Conservation (phyloP, 1,140 invertebrate species). For the fruit fly (Drosophila melanogaster) region DNA sequence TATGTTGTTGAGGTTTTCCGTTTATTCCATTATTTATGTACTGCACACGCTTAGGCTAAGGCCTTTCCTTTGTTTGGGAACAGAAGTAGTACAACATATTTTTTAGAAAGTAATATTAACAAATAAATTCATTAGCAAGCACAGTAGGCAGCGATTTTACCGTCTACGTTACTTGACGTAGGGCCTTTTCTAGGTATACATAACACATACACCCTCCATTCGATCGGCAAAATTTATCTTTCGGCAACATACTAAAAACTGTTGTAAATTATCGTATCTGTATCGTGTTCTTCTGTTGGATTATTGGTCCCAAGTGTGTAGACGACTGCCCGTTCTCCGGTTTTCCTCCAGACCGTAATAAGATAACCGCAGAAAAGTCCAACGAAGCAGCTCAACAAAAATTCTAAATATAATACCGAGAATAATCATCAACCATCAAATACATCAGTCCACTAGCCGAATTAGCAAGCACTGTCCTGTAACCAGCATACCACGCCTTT, state of each 20-base stretch:
- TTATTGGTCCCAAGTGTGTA: constrained; percentile 7
- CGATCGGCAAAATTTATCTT: constrained; percentile 68
- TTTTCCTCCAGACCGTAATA: constrained; percentile 19
- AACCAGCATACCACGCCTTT: neutral
- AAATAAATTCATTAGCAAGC: neutral
- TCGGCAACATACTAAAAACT: constrained; percentile 58
- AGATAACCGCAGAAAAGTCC: neutral
- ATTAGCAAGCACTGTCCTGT: neutral
- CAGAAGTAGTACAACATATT: neutral
- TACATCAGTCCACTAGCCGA: neutral
- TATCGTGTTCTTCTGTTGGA: constrained; percentile 31
- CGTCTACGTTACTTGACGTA: constrained; percentile 49
- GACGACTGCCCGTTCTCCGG: constrained; percentile 18
- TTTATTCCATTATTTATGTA: constrained; percentile 24
- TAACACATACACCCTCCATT: constrained; percentile 51
- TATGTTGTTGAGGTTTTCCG: constrained; percentile 7
- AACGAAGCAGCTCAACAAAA: neutral
- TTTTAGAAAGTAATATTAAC: neutral
- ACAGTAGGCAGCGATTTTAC: constrained; percentile 5
- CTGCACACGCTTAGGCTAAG: constrained; percentile 7
- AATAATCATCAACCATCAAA: neutral
- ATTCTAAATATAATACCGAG: neutral
- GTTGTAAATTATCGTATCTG: constrained; percentile 60
- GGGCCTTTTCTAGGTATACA: constrained; percentile 39
- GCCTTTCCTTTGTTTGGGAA: neutral